Conservation (phyloP, 64 coral and sea anemone genomes). For the Montipora sp. region DNA sequence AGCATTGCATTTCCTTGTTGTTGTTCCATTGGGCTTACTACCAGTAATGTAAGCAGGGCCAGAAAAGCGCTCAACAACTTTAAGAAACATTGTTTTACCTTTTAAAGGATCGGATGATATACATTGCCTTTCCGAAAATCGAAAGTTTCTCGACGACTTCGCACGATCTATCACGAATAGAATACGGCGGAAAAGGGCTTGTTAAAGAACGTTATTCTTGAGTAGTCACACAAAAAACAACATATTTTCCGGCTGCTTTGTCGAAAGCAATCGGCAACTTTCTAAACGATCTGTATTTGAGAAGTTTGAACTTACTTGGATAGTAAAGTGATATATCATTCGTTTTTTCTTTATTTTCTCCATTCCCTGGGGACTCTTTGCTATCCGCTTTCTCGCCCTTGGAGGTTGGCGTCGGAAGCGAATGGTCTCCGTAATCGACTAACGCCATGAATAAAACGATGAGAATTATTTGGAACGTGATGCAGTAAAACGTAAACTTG, state of each 20-base stretch:
- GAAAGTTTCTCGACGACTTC: too few relatives aligned
- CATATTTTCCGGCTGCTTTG: background rate
- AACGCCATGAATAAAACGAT: conserved; percentile 50
- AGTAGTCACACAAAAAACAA: too few relatives aligned
- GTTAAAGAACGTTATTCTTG: background rate
- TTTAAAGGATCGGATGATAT: too few relatives aligned
- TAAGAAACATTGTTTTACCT: too few relatives aligned
- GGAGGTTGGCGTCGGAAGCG: background rate
- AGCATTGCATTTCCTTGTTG: too few relatives aligned
- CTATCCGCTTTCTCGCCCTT: background rate
- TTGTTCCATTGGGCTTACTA: too few relatives aligned
- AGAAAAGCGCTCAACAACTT: too few relatives aligned
- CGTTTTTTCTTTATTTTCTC: background rate
- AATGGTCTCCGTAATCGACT: conserved; percentile 64
- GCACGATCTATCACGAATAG: too few relatives aligned
- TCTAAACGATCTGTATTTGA: background rate
- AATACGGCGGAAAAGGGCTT: background rate
- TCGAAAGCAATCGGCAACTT: background rate
- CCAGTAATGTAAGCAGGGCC: too few relatives aligned
- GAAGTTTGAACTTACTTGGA: conserved; percentile 19
- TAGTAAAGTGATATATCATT: conserved; percentile 28
- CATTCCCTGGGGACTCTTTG: background rate
- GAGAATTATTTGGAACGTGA: conserved; percentile 43
- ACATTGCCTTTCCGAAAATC: too few relatives aligned
- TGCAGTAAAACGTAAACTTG: conserved; percentile 41